phyloP scores from a whole-genome alignment of 2,113 vertebrate genomes.

The Tiliqua scincoides region DNA sequence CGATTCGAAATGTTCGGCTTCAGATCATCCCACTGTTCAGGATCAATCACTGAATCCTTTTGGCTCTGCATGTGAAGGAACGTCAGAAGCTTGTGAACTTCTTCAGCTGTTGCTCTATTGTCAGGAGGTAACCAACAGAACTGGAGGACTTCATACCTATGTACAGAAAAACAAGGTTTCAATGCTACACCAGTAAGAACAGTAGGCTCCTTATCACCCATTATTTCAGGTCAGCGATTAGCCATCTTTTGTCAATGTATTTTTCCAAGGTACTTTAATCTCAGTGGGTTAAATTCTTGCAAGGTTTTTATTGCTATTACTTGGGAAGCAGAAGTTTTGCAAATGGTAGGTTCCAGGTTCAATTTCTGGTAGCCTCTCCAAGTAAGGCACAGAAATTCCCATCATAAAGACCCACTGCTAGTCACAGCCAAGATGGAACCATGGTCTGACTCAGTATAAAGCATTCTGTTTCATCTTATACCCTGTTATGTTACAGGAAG shows the following conservation, averaged over 20 bases:
- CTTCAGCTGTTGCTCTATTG: conserved; percentile 91
- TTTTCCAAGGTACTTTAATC: not conserved
- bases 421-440: no score
- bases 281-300: not conserved
- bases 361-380: no score
- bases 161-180: conserved; percentile 20
- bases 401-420: no score
- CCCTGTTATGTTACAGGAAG: no score
- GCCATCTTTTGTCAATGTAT: not conserved
- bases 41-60: conserved; percentile 89
- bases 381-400: no score
- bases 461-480: no score
- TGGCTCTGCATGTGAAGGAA: conserved; percentile 97
- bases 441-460: not conserved
- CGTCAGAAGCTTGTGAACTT: conserved; percentile 91
- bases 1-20: conserved; percentile 85
- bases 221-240: not conserved
- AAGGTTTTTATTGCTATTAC: not conserved
- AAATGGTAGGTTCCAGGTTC: no score
- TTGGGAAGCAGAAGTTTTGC: no score
- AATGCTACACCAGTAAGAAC: not conserved
- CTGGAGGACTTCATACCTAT: conserved; percentile 94
- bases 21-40: conserved; percentile 94
- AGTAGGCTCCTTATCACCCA: not conserved
- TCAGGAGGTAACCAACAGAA: conserved; percentile 95